A percentile compares a stretch with the other conserved stretches of the same genome.
These are phyloP conservation scores for Uropetala carovei DNA, from an alignment of 2,888 invertebrate genomes.

Conservation along the genomic window DNA sequence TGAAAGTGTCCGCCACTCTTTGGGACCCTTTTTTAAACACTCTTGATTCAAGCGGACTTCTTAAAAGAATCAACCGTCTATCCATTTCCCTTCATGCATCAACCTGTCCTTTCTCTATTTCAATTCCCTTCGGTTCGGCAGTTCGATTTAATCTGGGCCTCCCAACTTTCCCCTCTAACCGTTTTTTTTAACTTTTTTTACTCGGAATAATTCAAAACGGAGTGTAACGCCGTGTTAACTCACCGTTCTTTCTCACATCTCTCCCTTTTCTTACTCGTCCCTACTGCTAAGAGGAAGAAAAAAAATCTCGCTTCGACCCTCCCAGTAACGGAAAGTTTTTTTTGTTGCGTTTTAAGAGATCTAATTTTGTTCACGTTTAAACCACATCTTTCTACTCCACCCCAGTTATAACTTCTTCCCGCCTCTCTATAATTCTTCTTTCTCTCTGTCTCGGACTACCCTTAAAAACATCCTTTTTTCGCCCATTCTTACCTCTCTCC, in stretches of 20 bases:
- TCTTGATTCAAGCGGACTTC: no score
- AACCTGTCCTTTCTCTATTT: neutral
- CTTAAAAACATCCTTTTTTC: conserved; percentile 11
- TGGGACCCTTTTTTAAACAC: no score
- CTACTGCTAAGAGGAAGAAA: neutral
- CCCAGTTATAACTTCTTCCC: neutral
- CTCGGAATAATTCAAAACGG: no score
- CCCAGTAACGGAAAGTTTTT: neutral
- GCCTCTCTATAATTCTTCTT: neutral
- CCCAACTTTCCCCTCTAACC: no score
- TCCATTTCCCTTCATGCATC: no score
- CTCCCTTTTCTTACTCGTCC: no score
- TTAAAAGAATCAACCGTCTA: no score
- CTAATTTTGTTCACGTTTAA: conserved; percentile 28
- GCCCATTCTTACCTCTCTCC: neutral
- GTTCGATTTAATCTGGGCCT: neutral
- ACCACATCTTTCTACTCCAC: neutral
- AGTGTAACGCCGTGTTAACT: no score
- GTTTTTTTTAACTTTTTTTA: no score
- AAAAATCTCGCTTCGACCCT: neutral
- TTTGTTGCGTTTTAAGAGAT: neutral
- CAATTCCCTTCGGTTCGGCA: neutral
- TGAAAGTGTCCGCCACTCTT: no score
- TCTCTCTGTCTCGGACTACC: neutral
- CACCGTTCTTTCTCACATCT: no score